Evolutionary conservation across 2,113 vertebrate genomes (phyloP), one percentile per base, ranked within the genome.

Genomic region (Rhagologus leucostigma): DNA sequence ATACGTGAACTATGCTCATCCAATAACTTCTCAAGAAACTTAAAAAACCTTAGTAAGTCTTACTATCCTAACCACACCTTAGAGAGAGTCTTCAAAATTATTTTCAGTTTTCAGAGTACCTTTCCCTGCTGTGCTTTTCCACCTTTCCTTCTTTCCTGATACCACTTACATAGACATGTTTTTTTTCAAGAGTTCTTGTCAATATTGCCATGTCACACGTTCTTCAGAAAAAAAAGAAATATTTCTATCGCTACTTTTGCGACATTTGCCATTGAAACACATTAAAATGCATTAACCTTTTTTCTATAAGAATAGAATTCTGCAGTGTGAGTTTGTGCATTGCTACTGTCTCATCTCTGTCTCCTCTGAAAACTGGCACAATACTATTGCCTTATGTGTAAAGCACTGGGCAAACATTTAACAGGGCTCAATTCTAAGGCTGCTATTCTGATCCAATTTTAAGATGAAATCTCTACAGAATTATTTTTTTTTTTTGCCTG

Each of bases 141-240:
- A 41, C 7, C 5, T 50, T 53, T 53, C 26, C 15, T 33, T 76
- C n/a, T 70, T 67, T 82, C 18, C 13, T 62, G 4, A 13, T 26
- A 60, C 4, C 7, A 20, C 27, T 82, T 44, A 46, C 0, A 0
- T 0, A 63, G 17, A 65, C 7, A 77, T 0, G 1, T 10, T 47
- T 74, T 59, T 59, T 83, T 76, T 64, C 22, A 33, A 17, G 41
- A 83, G 4, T 13, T 57, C 20, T 74, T 82, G 16, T 53, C 26
- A 74, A 14, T 39, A 52, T 44, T 77, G n/a, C 33, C 16, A 14
- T 10, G 4, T 46, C 37, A 81, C 3, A 24, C 0, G 4, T 65
- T 94, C 27, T 62, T 73, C 30, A 67, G 42, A 77, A 46, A 26
- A 22, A 37, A 56, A 35, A 26, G 4, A 52, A 17, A n/a, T 10